Evolutionary conservation across 2,888 invertebrate species (phyloP), one percentile per base, ranked within the genome.

Genomic region (Polyploca ridens): DNA sequence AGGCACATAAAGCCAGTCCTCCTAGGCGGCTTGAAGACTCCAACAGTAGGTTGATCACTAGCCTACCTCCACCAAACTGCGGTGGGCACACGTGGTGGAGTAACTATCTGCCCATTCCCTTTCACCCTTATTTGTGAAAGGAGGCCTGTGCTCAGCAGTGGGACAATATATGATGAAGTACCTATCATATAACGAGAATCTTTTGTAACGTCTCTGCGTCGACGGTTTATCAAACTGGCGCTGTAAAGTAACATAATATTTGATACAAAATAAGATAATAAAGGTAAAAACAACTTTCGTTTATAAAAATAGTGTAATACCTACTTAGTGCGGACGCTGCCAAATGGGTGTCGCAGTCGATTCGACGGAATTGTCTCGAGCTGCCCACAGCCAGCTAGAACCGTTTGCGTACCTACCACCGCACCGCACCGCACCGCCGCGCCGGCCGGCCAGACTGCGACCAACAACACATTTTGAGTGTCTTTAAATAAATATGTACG

Each of bases 301-400:
- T 59, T 60, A 58, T 59, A 38, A 60, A 60, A 60, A 60, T 60
- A 60, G 59, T 60, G 35, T 14, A 16, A 38, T 38, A 38, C 10
- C 16, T n/a, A 41, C 3, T 41, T 13, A 5, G 38, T 8, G 38
- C 38, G 38, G 38, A 11, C 10, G 59, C 33, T 60, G 59, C 59
- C 59, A 60, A 60, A 38, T 38, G 5, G 16, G n/a, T 16, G 59
- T 60, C 33, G 13, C 41, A 41, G 13, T 41, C 41, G 41, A 41
- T 11, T 11, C 3, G 13, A 13, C 41, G 41, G 13, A 13, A 41
- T 11, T 41, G 41, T 41, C 59, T 38, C 59, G 35, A 35, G 33
- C n/a, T 27, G 35, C 16, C 7, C 16, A 27, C 27, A 27, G 35
- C 35, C 7, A 6, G 35, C 35, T 35, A 35, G 27, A 27, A 27